Evolutionary conservation across 2,113 vertebrate genomes (phyloP), one percentile per base, ranked within the genome.

Genomic region (Cariama cristata): DNA sequence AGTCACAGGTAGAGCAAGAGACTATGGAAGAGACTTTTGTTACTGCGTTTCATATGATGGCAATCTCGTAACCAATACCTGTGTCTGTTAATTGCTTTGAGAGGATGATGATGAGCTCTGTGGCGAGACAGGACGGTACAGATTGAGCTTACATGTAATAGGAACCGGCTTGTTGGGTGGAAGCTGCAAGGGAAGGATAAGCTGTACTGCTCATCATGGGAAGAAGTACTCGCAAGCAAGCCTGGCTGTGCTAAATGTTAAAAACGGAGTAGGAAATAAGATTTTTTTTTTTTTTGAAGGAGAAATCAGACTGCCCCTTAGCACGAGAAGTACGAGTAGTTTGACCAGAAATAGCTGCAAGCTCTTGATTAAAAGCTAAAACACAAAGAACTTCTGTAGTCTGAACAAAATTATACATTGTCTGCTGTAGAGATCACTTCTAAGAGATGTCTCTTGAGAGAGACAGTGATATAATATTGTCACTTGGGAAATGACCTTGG

Each of bases 301-400:
- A 95, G 69, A 82, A 38, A 28, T 94, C 40, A 40, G 33, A 3
- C 62, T 68, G 60, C 45, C 76, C 55, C 44, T 81, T 56, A 32
- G 53, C 20, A 68, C 2, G 10, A 71, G 55, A 44, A 92, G 47
- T 47, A 60, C 4, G 4, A 79, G 69, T 20, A 8, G 35, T 86
- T 84, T 74, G 83, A 49, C n/a, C 91, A 96, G 62, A 90, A 91
- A 94, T 93, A 97, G 86, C 89, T 86, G 68, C 90, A 50, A 71
- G 55, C 82, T 84, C 94, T 80, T 86, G 64, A 93, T 88, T 67
- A 80, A 93, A 88, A 88, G 55, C 82, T 95, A 12, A 93, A 93
- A 18, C 81, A 93, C 76, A 94, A 93, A 89, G 86, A 91, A 52
- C 73, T 68, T 86, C 68, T 87, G 89, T 79, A 77, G 45, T 50